Base-by-base conservation (phyloP, 2,113 vertebrate genomes). In the Alouatta palliata region DNA sequence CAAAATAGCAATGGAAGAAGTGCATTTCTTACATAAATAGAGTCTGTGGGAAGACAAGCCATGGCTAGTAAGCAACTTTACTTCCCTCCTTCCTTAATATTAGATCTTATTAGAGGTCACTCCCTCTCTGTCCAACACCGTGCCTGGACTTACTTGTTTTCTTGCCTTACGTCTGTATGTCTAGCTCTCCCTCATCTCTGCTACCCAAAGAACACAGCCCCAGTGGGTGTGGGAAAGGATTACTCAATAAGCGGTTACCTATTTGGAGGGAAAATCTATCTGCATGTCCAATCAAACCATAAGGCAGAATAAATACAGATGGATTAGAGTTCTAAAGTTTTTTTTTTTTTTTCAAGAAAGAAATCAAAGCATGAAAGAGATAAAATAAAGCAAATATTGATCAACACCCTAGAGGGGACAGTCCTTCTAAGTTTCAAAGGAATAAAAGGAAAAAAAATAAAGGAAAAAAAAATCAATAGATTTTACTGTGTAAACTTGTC, bases 241-340 rank as follows among this genome's bases (percentile, higher is more conserved):
- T 64, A 76, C 3, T 85, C 58, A 66, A 66, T 45, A 96, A 86
- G 8, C 37, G 92, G 23, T 73, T 79, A 95, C 20, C 71, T 87
- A 43, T 82, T 94, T 75, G 61, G 54, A 95, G n/a, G 83, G 30
- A 93, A 96, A 97, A 92, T 92, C 80, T 70, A 94, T 79, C 77
- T 86, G 73, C 37, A 83, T 43, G 35, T 93, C 79, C 79, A 95
- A 92, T 95, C 54, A 97, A 77, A 97, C 49, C 64, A 82, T 86
- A 97, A 96, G 86, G 52, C 91, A 96, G 85, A 97, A 92, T 90
- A 97, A 97, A 96, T 30, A 91, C 17, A 56, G 82, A 54, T 95
- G 64, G 52, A 82, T 95, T 94, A 93, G 66, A 81, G 35, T 4
- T 30, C 30, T 96, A 92, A 94, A 86, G 43, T 45, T 68, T 64